These are phyloP conservation scores for Isotomurus palustris DNA, from an alignment of 2,888 invertebrate species.

Conservation along the genomic window DNA sequence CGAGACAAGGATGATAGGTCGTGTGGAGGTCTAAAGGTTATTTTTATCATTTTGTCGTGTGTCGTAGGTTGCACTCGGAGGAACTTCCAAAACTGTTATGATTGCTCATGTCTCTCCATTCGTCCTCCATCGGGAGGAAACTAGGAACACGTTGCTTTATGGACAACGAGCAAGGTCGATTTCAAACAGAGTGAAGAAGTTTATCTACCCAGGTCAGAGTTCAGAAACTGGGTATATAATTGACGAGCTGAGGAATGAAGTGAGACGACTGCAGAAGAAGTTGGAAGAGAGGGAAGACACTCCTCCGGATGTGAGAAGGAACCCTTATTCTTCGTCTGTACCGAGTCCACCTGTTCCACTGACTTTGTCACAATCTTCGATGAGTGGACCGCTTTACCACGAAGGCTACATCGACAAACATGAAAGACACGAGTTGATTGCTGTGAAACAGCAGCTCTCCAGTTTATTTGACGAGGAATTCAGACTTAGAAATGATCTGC, in stretches of 20 bases:
- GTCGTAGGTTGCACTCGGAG: slow-evolving; percentile 67
- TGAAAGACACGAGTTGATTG: slow-evolving; percentile 48
- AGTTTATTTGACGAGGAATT: slow-evolving; percentile 88
- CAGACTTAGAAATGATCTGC: slow-evolving; percentile 68
- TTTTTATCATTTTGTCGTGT: not conserved
- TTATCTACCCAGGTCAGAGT: slow-evolving; percentile 33
- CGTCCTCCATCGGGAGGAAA: slow-evolving; percentile 76
- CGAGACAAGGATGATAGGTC: no score
- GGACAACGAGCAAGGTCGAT: slow-evolving; percentile 91
- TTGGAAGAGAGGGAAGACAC: slow-evolving; percentile 17
- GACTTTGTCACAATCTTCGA: not conserved
- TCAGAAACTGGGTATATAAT: slow-evolving; percentile 39
- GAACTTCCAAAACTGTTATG: slow-evolving; percentile 94
- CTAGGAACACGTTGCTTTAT: slow-evolving; percentile 87
- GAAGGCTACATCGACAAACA: slow-evolving; percentile 12
- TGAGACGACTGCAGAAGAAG: slow-evolving; percentile 41
- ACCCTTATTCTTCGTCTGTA: not conserved
- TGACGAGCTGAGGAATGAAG: slow-evolving; percentile 45
- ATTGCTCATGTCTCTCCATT: slow-evolving; percentile 91
- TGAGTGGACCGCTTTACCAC: not conserved
- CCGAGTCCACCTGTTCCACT: not conserved
- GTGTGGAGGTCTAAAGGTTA: not conserved
- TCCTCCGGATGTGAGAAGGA: not conserved
- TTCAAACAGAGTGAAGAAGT: slow-evolving; percentile 68
- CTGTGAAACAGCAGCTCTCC: slow-evolving; percentile 76